Conservation (phyloP, 92 coral and sea anemone genomes). For the Scolanthus callimorphus region DNA sequence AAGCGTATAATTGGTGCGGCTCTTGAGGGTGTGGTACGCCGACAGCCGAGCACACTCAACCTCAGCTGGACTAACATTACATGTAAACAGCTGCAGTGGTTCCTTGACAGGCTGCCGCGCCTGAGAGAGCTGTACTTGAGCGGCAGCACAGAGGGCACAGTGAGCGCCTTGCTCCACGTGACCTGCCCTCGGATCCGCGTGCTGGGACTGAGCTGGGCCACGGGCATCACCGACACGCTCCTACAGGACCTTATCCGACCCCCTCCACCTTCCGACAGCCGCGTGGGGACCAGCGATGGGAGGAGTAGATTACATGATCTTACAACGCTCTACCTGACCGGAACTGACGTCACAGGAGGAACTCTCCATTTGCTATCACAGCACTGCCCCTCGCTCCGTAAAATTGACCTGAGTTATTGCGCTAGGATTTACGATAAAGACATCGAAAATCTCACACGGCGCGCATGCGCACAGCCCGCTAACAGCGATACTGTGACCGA, state of each 20-base stretch:
- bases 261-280: constrained; percentile 73
- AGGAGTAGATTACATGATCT: constrained; percentile 74
- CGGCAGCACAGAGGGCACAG: constrained; percentile 90
- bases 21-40: constrained; percentile 88
- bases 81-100: constrained; percentile 89
- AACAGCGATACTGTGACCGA: constrained; percentile 35
- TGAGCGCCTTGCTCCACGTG: constrained; percentile 75
- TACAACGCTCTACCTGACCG: constrained; percentile 79
- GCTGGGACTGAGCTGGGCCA: constrained; percentile 96
- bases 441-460: constrained; percentile 63
- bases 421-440: constrained; percentile 81
- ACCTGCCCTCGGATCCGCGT: constrained; percentile 88
- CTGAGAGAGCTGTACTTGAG: constrained; percentile 74
- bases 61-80: constrained; percentile 95
- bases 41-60: constrained; percentile 86
- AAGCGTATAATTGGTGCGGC: constrained; percentile 63
- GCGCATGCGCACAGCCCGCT: constrained; percentile 21
- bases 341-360: constrained; percentile 90
- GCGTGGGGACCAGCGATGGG: constrained; percentile 78
- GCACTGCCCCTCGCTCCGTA: constrained; percentile 61
- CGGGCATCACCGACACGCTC: constrained; percentile 84
- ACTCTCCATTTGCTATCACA: constrained; percentile 79
- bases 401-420: constrained; percentile 88
- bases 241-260: constrained; percentile 72
- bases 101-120: constrained; percentile 84